Evolutionary conservation across 2,797 vertebrate genomes (phyloP).

Genomic region (Clarias platycephalus): DNA sequence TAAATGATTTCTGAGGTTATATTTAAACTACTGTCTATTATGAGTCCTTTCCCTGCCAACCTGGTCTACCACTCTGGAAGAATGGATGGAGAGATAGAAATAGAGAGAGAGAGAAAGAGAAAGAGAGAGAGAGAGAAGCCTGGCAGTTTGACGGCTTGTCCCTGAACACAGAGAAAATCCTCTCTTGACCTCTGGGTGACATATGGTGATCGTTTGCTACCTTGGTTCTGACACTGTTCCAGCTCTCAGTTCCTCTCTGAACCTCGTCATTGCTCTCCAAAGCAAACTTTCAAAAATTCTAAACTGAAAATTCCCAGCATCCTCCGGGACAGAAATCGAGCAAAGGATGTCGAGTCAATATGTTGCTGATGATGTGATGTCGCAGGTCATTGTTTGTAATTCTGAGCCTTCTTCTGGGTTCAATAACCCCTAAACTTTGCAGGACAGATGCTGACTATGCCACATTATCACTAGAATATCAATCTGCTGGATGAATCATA

Average conservation of each 20-base stretch:
- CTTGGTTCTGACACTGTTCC: constrained; percentile 13
- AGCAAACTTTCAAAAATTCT: not conserved
- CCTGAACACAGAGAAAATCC: constrained; percentile 38
- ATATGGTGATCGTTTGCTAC: not conserved
- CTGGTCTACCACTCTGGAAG: constrained; percentile 3
- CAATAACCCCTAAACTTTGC: constrained; percentile 66
- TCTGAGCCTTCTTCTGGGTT: constrained; percentile 58
- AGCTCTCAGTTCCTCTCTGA: not conserved
- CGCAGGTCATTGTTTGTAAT: constrained; percentile 71
- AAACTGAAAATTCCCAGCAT: constrained; percentile 45
- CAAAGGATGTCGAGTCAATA: constrained; percentile 36
- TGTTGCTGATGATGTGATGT: constrained; percentile 61
- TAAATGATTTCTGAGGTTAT: constrained; percentile 51
- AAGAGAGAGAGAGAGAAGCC: not conserved
- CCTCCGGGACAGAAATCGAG: constrained; percentile 43
- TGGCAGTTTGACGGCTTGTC: constrained; percentile 26
- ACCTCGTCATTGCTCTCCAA: constrained; percentile 6
- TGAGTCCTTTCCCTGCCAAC: constrained; percentile 42
- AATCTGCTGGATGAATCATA: constrained; percentile 57
- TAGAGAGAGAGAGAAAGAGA: not conserved
- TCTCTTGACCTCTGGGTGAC: constrained; percentile 37
- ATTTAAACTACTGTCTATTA: constrained; percentile 42
- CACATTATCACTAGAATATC: constrained; percentile 63
- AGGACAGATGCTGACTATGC: constrained; percentile 58
- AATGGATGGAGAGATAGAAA: not conserved